These are phyloP conservation scores for Girardia tigrina DNA, from an alignment of 2,888 invertebrate genomes.

Conservation along the genomic window DNA sequence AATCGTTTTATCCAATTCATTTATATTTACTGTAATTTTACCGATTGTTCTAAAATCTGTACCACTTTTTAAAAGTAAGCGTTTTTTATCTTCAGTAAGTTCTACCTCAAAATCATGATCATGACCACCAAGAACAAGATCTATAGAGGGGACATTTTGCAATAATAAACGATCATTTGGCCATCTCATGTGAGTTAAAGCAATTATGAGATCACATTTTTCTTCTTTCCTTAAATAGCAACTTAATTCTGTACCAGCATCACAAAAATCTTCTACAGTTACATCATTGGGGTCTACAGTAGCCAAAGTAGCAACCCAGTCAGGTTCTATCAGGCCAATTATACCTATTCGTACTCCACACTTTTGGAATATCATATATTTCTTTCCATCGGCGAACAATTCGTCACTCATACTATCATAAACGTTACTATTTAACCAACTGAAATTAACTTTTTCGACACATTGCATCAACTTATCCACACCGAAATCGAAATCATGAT, in stretches of 20 bases:
- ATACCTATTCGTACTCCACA: slow-evolving; percentile 58
- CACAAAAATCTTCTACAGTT: slow-evolving; percentile 64
- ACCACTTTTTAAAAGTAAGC: slow-evolving; percentile 71
- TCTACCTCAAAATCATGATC: slow-evolving; percentile 71
- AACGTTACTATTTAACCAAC: slow-evolving; percentile 83
- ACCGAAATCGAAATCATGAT: slow-evolving; percentile 86
- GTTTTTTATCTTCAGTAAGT: slow-evolving; percentile 60
- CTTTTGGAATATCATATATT: slow-evolving; percentile 66
- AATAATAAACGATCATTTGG: slow-evolving; percentile 73
- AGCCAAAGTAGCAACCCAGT: slow-evolving; percentile 75
- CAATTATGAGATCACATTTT: slow-evolving; percentile 77
- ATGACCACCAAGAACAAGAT: slow-evolving; percentile 73
- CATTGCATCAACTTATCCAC: slow-evolving; percentile 67
- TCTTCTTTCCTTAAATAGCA: slow-evolving; percentile 58
- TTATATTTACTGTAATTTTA: slow-evolving; percentile 61
- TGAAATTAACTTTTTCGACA: slow-evolving; percentile 65
- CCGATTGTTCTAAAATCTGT: slow-evolving; percentile 79
- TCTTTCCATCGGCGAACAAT: slow-evolving; percentile 67
- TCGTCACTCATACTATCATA: slow-evolving; percentile 72
- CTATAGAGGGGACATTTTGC: slow-evolving; percentile 64
- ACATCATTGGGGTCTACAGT: slow-evolving; percentile 77
- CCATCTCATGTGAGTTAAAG: slow-evolving; percentile 77
- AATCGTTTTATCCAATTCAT: slow-evolving; percentile 41
- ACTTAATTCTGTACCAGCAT: slow-evolving; percentile 64
- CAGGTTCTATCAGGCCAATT: slow-evolving; percentile 57